Conservation (phyloP, 2,888 invertebrate genomes). For the Augiades crinisus region DNA sequence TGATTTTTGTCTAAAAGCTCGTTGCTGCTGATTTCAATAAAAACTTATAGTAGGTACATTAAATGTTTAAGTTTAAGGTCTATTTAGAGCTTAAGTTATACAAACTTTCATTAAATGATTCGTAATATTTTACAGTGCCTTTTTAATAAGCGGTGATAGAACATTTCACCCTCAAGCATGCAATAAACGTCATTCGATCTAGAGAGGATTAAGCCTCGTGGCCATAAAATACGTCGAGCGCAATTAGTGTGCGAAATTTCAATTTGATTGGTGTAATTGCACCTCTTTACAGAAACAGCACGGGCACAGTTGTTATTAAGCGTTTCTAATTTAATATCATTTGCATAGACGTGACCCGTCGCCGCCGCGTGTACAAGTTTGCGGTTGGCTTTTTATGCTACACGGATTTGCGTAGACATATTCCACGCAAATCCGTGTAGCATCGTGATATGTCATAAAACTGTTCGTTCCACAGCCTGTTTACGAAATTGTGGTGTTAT, state of each 20-base stretch:
- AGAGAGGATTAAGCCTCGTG: constrained; percentile 44
- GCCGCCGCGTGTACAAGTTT: constrained; percentile 32
- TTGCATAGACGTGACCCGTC: constrained; percentile 78
- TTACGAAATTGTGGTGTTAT: too few species aligned
- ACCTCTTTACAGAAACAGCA: constrained; percentile 70
- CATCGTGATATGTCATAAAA: too few species aligned
- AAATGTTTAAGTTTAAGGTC: too few species aligned
- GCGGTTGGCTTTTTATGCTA: constrained; percentile 28
- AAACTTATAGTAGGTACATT: too few species aligned
- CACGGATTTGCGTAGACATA: constrained; percentile 11
- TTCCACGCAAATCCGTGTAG: background rate
- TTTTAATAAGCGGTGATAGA: constrained; percentile 6
- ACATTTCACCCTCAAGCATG: constrained; percentile 36
- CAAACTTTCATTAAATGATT: too few species aligned
- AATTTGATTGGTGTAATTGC: constrained; percentile 81
- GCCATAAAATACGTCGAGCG: constrained; percentile 68
- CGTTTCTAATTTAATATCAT: constrained; percentile 80
- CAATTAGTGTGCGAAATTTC: constrained; percentile 77
- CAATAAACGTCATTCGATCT: constrained; percentile 42
- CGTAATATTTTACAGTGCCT: too few species aligned
- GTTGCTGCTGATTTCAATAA: too few species aligned
- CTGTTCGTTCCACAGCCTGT: background rate
- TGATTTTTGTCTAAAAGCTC: too few species aligned
- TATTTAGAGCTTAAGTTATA: too few species aligned
- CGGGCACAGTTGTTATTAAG: constrained; percentile 79